These are phyloP conservation scores for Mesorhabditis sp. DNA, from an alignment of 2,888 invertebrate species.

Conservation along the genomic window DNA sequence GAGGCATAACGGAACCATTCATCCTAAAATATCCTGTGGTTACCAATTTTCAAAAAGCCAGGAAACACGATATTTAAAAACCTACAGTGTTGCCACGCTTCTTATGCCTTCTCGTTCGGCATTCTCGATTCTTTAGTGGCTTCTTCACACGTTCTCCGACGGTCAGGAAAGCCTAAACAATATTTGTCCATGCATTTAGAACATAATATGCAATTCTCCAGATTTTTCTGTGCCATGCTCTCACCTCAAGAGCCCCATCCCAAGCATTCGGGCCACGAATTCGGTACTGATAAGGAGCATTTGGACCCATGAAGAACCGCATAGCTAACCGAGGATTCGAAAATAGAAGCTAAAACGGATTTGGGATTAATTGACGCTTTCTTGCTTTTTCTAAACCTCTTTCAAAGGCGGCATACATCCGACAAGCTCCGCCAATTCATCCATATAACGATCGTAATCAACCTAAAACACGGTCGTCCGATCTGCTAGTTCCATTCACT, in stretches of 20 bases:
- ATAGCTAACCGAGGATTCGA: conserved; percentile 41
- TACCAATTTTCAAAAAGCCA: background rate
- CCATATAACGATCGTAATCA: conserved; percentile 54
- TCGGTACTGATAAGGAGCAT: conserved; percentile 53
- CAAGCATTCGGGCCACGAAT: conserved; percentile 47
- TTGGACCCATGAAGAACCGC: conserved; percentile 49
- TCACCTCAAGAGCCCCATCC: conserved; percentile 28
- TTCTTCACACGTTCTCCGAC: conserved; percentile 47
- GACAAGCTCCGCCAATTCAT: conserved; percentile 48
- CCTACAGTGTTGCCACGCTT: conserved; percentile 39
- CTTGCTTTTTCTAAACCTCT: conserved; percentile 19
- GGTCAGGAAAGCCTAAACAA: conserved; percentile 32
- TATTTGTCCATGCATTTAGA: background rate
- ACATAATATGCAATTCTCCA: conserved; percentile 1
- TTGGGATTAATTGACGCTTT: too few relatives aligned
- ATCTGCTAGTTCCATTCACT: background rate
- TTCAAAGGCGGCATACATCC: conserved; percentile 46
- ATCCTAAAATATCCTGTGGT: conserved; percentile 31
- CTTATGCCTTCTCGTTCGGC: conserved; percentile 46
- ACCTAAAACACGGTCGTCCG: conserved; percentile 18
- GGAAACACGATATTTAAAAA: background rate
- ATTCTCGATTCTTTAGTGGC: conserved; percentile 49
- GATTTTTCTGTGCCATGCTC: too few relatives aligned
- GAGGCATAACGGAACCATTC: conserved; percentile 54
- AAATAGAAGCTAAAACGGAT: conserved; percentile 25